Percentiles rank a stretch among this genome's conserved stretches.
These are phyloP conservation scores for Sarotherodon lohbergeri DNA, from an alignment of 2,113 vertebrate species.

Conservation along the genomic window DNA sequence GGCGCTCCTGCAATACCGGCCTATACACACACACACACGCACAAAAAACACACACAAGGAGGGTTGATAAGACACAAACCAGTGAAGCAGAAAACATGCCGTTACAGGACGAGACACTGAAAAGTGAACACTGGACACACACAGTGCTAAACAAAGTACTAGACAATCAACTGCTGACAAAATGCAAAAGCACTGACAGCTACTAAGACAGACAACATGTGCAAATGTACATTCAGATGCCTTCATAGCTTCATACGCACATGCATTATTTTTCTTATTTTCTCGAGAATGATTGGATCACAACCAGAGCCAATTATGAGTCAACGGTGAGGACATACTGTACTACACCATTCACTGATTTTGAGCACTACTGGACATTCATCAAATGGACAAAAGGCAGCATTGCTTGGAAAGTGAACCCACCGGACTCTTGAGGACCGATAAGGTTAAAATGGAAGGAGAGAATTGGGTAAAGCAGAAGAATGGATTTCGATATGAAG, in stretches of 20 bases:
- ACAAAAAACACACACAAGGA: constrained; percentile 35
- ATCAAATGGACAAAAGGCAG: constrained; percentile 54
- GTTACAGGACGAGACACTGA: constrained; percentile 15
- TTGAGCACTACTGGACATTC: constrained; percentile 32
- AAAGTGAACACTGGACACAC: constrained; percentile 33
- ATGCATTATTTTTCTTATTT: constrained; percentile 65
- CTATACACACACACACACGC: constrained; percentile 76
- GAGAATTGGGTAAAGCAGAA: constrained; percentile 62
- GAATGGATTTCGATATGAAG: constrained; percentile 60
- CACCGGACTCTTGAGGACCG: constrained; percentile 51
- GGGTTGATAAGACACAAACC: constrained; percentile 40
- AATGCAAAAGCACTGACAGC: constrained; percentile 71
- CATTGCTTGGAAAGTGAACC: constrained; percentile 53
- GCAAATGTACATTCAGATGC: constrained; percentile 73
- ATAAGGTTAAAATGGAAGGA: constrained; percentile 54
- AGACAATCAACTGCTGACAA: constrained; percentile 55
- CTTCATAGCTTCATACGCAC: constrained; percentile 66
- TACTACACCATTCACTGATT: constrained; percentile 40
- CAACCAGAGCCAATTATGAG: constrained; percentile 73
- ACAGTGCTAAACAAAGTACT: constrained; percentile 35
- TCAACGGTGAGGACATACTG: constrained; percentile 52
- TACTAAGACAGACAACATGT: constrained; percentile 61
- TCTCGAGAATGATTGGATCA: constrained; percentile 47
- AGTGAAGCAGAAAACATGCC: constrained; percentile 1
- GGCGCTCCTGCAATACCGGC: constrained; percentile 98